phyloP scores from a whole-genome alignment of 2,113 vertebrate species.

The Archilochus colubris region DNA sequence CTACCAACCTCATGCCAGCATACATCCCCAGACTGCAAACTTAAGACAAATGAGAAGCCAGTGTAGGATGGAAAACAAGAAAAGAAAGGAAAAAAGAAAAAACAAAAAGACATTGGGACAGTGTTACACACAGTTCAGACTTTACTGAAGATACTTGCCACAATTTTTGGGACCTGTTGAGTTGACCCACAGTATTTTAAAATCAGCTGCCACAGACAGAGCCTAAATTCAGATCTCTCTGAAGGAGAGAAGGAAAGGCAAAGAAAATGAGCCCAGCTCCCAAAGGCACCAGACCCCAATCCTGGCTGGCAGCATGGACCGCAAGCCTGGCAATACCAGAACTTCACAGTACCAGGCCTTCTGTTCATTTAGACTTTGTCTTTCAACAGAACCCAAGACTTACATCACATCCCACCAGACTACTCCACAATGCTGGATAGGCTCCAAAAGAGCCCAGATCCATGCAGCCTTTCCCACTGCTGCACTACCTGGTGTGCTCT shows the following conservation, averaged over 20 bases:
- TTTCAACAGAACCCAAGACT: background rate
- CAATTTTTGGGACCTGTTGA: background rate
- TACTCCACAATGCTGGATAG: background rate
- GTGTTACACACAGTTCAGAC: background rate
- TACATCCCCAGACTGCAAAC: background rate
- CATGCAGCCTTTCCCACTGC: background rate
- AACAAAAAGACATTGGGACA: background rate
- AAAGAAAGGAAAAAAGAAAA: background rate
- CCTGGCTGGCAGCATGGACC: background rate
- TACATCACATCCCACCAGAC: background rate
- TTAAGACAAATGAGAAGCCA: background rate
- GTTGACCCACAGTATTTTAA: background rate
- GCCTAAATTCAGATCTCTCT: background rate
- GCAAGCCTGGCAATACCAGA: background rate
- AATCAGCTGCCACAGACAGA: background rate
- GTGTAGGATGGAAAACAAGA: rapidly evolving
- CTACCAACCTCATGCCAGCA: background rate
- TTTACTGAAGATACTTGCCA: background rate
- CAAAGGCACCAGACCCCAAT: background rate
- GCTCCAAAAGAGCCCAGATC: background rate
- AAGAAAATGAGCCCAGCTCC: background rate
- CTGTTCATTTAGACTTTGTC: background rate
- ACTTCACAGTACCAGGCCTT: background rate
- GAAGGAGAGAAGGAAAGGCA: too few species aligned
- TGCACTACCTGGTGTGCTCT: background rate